Evolutionary conservation across 2,888 invertebrate species (phyloP).

Genomic region (Cephus runcator): DNA sequence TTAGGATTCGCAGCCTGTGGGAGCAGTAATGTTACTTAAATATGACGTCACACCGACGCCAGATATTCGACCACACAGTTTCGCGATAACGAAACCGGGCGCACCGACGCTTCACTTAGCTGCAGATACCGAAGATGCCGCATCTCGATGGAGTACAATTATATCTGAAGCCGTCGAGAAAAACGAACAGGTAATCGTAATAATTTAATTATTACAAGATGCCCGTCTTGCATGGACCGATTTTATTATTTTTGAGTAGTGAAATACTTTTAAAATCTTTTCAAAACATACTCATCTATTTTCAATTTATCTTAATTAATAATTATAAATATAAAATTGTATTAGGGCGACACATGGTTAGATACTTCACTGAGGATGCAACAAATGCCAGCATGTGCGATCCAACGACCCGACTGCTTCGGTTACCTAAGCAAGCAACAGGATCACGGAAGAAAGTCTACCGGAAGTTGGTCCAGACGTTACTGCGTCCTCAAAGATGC

Average conservation of each 20-base stretch:
- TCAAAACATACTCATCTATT: neutral
- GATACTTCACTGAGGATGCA: slow-evolving; percentile 84
- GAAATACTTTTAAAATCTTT: neutral
- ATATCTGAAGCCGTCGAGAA: slow-evolving; percentile 82
- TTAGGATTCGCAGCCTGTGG: slow-evolving; percentile 88
- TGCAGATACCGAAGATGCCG: slow-evolving; percentile 79
- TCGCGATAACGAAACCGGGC: slow-evolving; percentile 77
- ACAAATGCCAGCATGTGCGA: slow-evolving; percentile 81
- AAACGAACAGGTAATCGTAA: slow-evolving; percentile 71
- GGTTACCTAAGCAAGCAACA: slow-evolving; percentile 89
- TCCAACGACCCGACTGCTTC: slow-evolving; percentile 89
- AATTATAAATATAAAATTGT: neutral
- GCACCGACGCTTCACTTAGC: slow-evolving; percentile 82
- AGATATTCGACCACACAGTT: slow-evolving; percentile 77
- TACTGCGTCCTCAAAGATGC: slow-evolving; percentile 97
- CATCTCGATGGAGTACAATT: slow-evolving; percentile 81
- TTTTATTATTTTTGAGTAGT: neutral
- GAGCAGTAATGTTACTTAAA: slow-evolving; percentile 87
- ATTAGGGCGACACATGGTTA: slow-evolving; percentile 74
- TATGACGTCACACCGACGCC: slow-evolving; percentile 77
- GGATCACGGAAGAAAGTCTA: slow-evolving; percentile 71
- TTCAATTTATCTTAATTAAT: neutral
- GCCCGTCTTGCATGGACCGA: neutral
- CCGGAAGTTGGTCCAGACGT: slow-evolving; percentile 90
- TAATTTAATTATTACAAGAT: neutral